Conservation (phyloP, 1,140 invertebrate species). For the Centruroides vittatus region DNA sequence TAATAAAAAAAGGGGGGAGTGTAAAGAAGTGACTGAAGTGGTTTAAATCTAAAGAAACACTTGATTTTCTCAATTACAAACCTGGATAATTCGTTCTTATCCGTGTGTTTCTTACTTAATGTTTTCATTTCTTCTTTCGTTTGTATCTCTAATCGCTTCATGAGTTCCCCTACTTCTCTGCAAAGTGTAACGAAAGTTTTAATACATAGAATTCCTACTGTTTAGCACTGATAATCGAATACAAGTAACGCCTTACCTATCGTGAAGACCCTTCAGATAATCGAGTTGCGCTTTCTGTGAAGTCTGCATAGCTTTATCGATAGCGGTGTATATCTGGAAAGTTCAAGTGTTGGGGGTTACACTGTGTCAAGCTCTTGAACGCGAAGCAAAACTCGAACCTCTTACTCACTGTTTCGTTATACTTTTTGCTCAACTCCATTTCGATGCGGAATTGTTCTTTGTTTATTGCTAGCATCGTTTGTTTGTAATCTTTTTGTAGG, state of each 20-base stretch:
- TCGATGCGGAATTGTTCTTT: conserved; percentile 57
- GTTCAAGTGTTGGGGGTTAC: neutral
- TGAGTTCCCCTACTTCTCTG: conserved; percentile 48
- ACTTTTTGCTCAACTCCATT: conserved; percentile 65
- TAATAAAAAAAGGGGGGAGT: conserved; percentile 21
- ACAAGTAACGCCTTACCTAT: conserved; percentile 20
- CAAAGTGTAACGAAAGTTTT: conserved; percentile 55
- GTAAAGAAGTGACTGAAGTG: neutral
- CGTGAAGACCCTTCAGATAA: conserved; percentile 30
- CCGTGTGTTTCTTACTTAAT: conserved; percentile 59
- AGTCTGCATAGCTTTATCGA: conserved; percentile 60
- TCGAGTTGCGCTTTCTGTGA: conserved; percentile 69
- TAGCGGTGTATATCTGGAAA: conserved; percentile 34
- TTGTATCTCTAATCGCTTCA: conserved; percentile 62
- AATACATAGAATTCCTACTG: conserved; percentile 58
- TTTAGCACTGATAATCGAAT: conserved; percentile 56
- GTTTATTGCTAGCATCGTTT: conserved; percentile 46
- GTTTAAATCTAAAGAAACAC: neutral
- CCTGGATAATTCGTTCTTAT: conserved; percentile 75
- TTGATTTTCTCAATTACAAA: neutral
- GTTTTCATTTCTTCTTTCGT: conserved; percentile 74
- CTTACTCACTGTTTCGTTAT: conserved; percentile 48
- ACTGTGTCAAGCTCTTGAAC: too few relatives aligned
- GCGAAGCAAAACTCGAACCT: too few relatives aligned
- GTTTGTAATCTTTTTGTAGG: conserved; percentile 44